Percentiles rank a stretch among this genome's conserved stretches.
phyloP scores from a whole-genome alignment of 1,140 invertebrate genomes.

The Spodoptera frugiperda region DNA sequence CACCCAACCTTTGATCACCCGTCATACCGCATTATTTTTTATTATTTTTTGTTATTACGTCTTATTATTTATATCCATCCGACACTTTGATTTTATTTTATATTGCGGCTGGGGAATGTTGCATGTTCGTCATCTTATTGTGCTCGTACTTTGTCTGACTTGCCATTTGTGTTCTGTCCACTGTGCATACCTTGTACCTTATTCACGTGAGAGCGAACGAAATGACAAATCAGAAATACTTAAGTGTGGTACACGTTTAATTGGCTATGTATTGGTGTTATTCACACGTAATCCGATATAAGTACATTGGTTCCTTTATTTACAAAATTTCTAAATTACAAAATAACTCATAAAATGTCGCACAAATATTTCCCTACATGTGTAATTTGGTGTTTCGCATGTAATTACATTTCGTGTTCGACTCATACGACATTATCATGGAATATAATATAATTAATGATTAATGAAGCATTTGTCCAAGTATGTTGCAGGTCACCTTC shows the following conservation, averaged over 20 bases:
- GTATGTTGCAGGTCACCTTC: slow-evolving; percentile 75
- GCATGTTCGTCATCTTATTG: slow-evolving; percentile 73
- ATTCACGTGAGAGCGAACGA: slow-evolving; percentile 39
- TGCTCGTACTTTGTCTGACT: slow-evolving; percentile 61
- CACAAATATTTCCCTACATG: slow-evolving; percentile 44
- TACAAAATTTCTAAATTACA: slow-evolving; percentile 43
- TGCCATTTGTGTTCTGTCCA: slow-evolving; percentile 57
- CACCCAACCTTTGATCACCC: slow-evolving; percentile 78
- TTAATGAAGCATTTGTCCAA: slow-evolving; percentile 47
- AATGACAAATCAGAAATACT: slow-evolving; percentile 61
- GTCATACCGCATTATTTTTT: slow-evolving; percentile 70
- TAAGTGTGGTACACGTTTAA: slow-evolving; percentile 48
- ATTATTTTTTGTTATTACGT: slow-evolving; percentile 59
- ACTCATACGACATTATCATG: neutral
- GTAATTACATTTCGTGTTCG: slow-evolving; percentile 12
- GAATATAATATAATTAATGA: slow-evolving; percentile 18
- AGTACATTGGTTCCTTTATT: slow-evolving; percentile 50
- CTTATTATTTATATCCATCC: slow-evolving; percentile 78
- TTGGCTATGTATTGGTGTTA: slow-evolving; percentile 56
- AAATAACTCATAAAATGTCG: slow-evolving; percentile 25
- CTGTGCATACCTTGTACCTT: neutral
- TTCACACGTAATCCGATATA: slow-evolving; percentile 44
- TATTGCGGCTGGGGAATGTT: slow-evolving; percentile 85
- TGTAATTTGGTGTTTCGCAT: slow-evolving; percentile 13
- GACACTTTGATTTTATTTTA: slow-evolving; percentile 78